These are phyloP conservation scores for Cynopterus sphinx DNA, from an alignment of 2,797 vertebrate species.

Conservation along the genomic window DNA sequence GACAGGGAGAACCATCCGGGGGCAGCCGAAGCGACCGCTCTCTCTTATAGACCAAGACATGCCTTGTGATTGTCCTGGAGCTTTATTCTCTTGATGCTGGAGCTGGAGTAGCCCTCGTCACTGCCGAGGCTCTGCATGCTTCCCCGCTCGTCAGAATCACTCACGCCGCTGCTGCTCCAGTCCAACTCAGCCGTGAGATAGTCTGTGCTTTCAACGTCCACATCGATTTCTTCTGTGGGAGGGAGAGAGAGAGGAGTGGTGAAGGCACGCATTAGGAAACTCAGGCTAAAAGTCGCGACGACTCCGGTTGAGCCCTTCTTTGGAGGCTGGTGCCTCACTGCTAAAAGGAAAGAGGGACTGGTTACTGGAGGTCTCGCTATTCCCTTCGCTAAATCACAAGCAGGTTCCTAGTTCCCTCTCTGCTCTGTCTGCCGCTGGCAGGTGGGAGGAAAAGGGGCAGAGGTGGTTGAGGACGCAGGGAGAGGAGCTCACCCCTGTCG, in stretches of 20 bases:
- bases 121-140: conserved; percentile 95
- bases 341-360: background rate
- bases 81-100: conserved; percentile 89
- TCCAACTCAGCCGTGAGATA: conserved; percentile 93
- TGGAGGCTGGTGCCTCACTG: background rate
- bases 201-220: conserved; percentile 94
- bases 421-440: background rate
- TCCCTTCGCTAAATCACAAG: background rate
- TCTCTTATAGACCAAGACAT: conserved; percentile 88
- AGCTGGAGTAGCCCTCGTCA: conserved; percentile 96
- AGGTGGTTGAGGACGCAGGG: background rate
- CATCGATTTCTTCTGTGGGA: conserved; percentile 90
- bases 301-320: background rate
- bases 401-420: background rate
- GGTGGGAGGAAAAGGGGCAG: background rate
- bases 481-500: conserved; percentile 90
- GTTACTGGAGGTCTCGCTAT: too few species aligned
- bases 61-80: conserved; percentile 85
- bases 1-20: conserved; percentile 22
- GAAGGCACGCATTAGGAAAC: background rate
- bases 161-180: conserved; percentile 96
- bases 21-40: background rate
- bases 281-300: background rate
- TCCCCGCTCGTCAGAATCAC: conserved; percentile 94
- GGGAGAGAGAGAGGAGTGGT: background rate